These are phyloP conservation scores for Diarsia mendica DNA, from an alignment of 2,888 invertebrate species.

Conservation along the genomic window DNA sequence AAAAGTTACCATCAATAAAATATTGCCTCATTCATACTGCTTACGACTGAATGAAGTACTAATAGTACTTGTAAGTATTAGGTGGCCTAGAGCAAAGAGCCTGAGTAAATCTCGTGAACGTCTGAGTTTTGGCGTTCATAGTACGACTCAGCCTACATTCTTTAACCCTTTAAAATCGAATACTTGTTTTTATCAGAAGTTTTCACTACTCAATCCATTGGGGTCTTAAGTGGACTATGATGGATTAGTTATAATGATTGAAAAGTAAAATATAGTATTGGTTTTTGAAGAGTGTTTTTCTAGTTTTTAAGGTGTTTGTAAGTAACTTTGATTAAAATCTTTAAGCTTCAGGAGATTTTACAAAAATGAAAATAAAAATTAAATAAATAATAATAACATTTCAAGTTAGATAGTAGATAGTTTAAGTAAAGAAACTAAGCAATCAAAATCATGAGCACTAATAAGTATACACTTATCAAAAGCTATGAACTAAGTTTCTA, in stretches of 20 bases:
- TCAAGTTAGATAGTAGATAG: too few relatives aligned
- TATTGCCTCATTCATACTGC: constrained; percentile 23
- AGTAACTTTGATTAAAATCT: too few relatives aligned
- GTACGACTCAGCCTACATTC: constrained; percentile 11
- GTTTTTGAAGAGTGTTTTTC: neutral
- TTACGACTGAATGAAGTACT: constrained; percentile 23
- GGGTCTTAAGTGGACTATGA: neutral
- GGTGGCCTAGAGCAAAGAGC: constrained; percentile 30
- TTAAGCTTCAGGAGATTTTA: too few relatives aligned
- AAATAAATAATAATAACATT: too few relatives aligned
- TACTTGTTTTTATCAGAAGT: too few relatives aligned
- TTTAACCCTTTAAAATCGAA: neutral
- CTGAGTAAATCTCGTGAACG: constrained; percentile 8
- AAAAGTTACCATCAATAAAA: neutral
- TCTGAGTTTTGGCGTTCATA: neutral
- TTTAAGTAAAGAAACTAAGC: too few relatives aligned
- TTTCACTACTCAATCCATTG: neutral
- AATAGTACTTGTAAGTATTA: neutral
- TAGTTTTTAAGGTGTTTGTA: neutral
- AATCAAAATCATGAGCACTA: too few relatives aligned
- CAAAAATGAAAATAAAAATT: too few relatives aligned
- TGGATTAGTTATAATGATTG: neutral
- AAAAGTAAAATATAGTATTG: neutral
- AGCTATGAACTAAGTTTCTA: too few relatives aligned
- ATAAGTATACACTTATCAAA: too few relatives aligned